phyloP scores from a whole-genome alignment of 2,797 vertebrate species.

The Microcaecilia unicolor region DNA sequence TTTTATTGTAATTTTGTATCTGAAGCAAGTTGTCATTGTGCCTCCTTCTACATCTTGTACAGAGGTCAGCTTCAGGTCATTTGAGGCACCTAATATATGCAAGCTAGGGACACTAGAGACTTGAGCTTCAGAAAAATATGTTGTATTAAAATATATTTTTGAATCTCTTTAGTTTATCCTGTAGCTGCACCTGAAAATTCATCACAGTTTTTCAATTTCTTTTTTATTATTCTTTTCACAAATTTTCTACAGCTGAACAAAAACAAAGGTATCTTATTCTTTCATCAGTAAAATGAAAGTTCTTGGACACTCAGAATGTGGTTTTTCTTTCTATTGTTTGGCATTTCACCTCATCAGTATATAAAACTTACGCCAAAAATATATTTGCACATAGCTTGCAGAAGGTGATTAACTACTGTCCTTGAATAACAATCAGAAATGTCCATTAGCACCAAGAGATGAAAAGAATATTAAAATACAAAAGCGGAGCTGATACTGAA shows the following conservation, averaged over 20 bases:
- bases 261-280: not conserved
- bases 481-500: too few relatives aligned
- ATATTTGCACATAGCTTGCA: too few relatives aligned
- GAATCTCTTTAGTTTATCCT: too few relatives aligned
- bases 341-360: not conserved
- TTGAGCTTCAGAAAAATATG: not conserved
- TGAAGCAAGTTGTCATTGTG: not conserved
- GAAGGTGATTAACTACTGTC: not conserved
- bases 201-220: too few relatives aligned
- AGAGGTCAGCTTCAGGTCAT: not conserved
- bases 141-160: not conserved
- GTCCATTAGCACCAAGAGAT: not conserved
- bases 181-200: too few relatives aligned
- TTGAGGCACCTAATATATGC: too few relatives aligned
- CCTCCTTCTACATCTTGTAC: conserved; percentile 1
- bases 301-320: not conserved
- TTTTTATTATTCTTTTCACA: too few relatives aligned
- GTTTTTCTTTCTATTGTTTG: not conserved
- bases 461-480: not conserved
- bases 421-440: not conserved
- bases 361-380: not conserved
- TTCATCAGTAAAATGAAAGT: not conserved
- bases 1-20: accelerated
- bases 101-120: not conserved
- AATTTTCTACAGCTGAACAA: too few relatives aligned